Evolutionary conservation across 2,888 invertebrate species (phyloP), one percentile per base, ranked within the genome.

Genomic region (Drosophila cracens): DNA sequence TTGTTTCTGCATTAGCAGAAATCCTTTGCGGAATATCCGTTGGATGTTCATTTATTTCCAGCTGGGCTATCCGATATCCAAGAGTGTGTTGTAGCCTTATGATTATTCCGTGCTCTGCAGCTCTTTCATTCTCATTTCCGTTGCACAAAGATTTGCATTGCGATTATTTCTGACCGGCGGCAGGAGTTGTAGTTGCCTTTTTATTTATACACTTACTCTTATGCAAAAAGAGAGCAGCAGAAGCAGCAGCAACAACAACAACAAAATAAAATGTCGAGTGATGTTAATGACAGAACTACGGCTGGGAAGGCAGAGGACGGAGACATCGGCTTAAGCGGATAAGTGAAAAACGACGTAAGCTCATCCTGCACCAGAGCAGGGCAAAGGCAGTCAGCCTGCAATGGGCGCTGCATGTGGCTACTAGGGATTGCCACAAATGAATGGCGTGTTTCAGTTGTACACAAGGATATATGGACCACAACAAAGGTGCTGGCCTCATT

Each of bases 271-370:
- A 63, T 79, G 58, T 59, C 21, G 61, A 53, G 68, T 58, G 60
- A 70, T 80, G 76, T 80, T 80, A 80, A 83, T 80, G 81, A 80
- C 65, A 69, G 59, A 60, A 49, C 58, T 21, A 40, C 49, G 29
- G 34, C 48, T 57, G 54, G 21, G 49, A 43, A 56, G 60, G 34
- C 53, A 51, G 60, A 29, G 51, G 10, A 31, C 21, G 33, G 40
- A 49, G 62, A 40, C 43, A 69, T 29, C 16, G 64, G 74, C 52
- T 74, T 67, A 67, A 66, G 63, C 63, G 76, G 60, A 63, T 79
- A 75, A 71, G 81, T 75, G 83, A 83, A 83, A 81, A 83, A 72
- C 64, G 58, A 66, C 65, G 65, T 70, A 82, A 70, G 62, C 66
- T 69, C 51, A 76, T 40, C 51, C 40, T 7, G 46, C 16, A 54